Percentiles rank a stretch among this genome's conserved stretches.
These are phyloP conservation scores for Halcyon malimbica DNA, from an alignment of 2,113 vertebrate species.

Conservation along the genomic window DNA sequence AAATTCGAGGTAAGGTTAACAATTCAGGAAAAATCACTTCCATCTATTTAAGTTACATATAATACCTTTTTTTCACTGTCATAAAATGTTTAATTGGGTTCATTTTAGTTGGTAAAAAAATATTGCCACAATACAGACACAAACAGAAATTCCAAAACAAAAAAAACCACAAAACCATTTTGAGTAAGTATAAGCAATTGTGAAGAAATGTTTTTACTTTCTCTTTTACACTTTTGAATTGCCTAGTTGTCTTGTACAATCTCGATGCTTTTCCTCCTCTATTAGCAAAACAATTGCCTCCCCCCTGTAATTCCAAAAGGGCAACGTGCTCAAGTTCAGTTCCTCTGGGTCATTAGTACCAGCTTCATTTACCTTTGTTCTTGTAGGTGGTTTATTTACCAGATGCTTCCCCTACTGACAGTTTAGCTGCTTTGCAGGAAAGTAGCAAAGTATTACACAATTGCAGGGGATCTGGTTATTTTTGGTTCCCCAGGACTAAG, in stretches of 20 bases:
- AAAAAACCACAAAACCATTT: neutral
- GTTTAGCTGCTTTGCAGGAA: neutral
- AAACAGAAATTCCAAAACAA: neutral
- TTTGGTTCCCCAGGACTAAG: neutral
- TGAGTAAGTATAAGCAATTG: neutral
- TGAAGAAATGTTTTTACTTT: neutral
- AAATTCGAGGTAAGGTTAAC: neutral
- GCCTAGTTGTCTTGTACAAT: neutral
- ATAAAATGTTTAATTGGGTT: neutral
- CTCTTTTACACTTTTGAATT: neutral
- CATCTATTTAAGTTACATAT: neutral
- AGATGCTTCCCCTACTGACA: neutral
- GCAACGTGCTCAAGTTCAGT: conserved; percentile 38
- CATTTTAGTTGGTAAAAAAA: neutral
- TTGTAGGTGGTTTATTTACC: conserved; percentile 34
- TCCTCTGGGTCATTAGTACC: neutral
- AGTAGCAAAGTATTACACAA: neutral
- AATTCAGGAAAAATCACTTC: neutral
- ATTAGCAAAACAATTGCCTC: conserved; percentile 9
- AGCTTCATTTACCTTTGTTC: conserved; percentile 40
- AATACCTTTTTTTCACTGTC: neutral
- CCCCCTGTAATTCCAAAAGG: conserved; percentile 39
- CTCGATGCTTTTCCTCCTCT: neutral
- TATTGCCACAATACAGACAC: neutral
- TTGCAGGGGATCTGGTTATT: neutral